phyloP scores from a whole-genome alignment of 2,888 invertebrate genomes.

The Ceratothoa steindachneri region DNA sequence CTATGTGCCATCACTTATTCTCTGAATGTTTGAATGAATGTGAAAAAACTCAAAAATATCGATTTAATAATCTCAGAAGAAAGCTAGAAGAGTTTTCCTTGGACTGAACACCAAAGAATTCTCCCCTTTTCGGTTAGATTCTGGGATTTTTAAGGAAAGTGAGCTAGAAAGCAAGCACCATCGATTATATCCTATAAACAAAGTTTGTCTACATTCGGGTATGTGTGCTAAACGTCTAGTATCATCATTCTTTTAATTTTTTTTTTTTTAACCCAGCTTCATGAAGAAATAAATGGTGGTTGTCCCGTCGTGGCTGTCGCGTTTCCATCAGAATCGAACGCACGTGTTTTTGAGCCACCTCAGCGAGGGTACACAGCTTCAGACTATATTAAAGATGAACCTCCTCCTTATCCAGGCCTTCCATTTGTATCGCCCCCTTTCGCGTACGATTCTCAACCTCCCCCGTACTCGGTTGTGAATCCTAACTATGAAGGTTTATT shows the following conservation, averaged over 20 bases:
- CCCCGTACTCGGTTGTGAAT: background rate
- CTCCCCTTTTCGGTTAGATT: background rate
- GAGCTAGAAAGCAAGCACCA: no score
- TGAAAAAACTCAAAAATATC: no score
- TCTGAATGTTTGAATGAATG: no score
- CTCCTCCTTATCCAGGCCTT: constrained; percentile 1
- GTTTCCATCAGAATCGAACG: background rate
- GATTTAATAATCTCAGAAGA: no score
- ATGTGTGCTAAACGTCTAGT: no score
- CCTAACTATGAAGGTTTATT: background rate
- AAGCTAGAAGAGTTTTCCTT: no score
- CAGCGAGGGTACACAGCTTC: background rate
- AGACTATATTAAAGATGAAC: constrained; percentile 8
- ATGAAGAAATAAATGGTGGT: background rate
- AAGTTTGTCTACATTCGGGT: no score
- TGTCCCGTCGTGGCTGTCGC: background rate
- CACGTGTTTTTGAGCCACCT: background rate
- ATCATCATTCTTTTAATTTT: no score
- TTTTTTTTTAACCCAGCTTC: background rate
- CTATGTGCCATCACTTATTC: no score
- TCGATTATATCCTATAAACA: no score
- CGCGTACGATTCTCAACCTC: background rate
- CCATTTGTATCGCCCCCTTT: background rate
- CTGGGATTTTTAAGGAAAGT: background rate
- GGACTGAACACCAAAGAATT: no score